These are phyloP conservation scores for Pyrochroa serraticornis DNA, from an alignment of 2,888 invertebrate genomes.

Conservation along the genomic window DNA sequence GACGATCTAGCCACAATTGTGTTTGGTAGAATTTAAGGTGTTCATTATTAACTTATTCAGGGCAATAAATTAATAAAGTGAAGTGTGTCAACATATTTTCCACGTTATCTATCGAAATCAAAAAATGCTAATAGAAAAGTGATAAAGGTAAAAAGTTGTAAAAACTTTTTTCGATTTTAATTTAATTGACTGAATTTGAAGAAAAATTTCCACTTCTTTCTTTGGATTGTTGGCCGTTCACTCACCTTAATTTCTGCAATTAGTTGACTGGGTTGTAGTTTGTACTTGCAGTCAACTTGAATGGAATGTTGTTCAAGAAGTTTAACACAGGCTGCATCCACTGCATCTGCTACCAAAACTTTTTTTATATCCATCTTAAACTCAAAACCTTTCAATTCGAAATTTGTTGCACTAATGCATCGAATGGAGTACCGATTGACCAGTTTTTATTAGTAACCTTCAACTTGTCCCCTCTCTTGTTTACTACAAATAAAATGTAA, in stretches of 20 bases:
- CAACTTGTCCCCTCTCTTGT: constrained; percentile 33
- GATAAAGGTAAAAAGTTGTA: too few species aligned
- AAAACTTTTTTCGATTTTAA: too few species aligned
- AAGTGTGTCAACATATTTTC: too few species aligned
- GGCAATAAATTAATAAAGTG: too few species aligned
- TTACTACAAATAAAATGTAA: constrained; percentile 14
- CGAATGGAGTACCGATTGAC: constrained; percentile 4
- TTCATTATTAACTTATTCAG: too few species aligned
- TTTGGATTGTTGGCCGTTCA: constrained; percentile 13
- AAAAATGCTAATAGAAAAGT: too few species aligned
- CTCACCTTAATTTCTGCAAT: constrained; percentile 83
- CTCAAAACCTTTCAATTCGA: constrained; percentile 4
- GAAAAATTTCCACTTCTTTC: neutral
- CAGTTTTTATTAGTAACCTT: constrained; percentile 28
- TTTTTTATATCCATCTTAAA: constrained; percentile 68
- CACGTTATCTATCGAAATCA: too few species aligned
- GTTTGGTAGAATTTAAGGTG: too few species aligned
- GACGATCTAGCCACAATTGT: too few species aligned
- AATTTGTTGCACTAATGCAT: constrained; percentile 4
- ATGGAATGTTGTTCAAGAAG: constrained; percentile 80
- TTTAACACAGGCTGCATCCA: constrained; percentile 84
- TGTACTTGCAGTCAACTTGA: constrained; percentile 78
- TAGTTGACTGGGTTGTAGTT: constrained; percentile 79
- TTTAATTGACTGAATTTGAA: too few species aligned
- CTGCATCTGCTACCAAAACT: constrained; percentile 92